These are phyloP conservation scores for Scolanthus callimorphus DNA, from an alignment of 92 coral and sea anemone species.

Conservation along the genomic window DNA sequence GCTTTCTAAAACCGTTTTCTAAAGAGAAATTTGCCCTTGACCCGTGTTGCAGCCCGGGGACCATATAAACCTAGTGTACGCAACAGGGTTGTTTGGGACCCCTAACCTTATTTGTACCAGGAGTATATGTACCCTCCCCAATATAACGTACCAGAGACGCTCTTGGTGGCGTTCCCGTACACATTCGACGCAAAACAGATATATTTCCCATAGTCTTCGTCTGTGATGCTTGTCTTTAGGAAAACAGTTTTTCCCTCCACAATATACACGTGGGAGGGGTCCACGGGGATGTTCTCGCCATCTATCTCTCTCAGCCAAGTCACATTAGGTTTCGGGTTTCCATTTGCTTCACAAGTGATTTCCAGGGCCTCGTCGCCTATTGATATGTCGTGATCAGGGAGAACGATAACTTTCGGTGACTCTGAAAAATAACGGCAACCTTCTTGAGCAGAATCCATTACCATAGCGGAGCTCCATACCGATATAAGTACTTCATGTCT, in stretches of 20 bases:
- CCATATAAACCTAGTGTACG: no score
- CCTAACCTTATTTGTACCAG: no score
- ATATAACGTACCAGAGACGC: conserved; percentile 17
- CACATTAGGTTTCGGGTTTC: conserved; percentile 67
- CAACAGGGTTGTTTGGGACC: no score
- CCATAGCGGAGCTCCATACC: no score
- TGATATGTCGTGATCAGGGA: conserved; percentile 1
- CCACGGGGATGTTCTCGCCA: conserved; percentile 22
- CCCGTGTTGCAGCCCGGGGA: no score
- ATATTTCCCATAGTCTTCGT: conserved; percentile 55
- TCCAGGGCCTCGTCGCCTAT: conserved; percentile 41
- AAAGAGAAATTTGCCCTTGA: no score
- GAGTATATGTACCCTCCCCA: no score
- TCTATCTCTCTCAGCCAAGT: conserved; percentile 45
- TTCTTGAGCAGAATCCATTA: no score
- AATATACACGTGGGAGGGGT: conserved; percentile 1
- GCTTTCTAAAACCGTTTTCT: no score
- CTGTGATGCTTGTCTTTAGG: conserved; percentile 13
- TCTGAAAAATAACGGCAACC: conserved; percentile 25
- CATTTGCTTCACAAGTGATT: conserved; percentile 48
- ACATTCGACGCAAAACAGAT: conserved; percentile 54
- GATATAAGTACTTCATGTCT: no score
- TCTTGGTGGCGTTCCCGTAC: conserved; percentile 49
- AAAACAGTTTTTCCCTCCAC: conserved; percentile 22
- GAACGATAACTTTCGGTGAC: conserved; percentile 35